These are phyloP conservation scores for Oophaga sylvatica DNA, from an alignment of 2,797 vertebrate genomes.

Conservation along the genomic window DNA sequence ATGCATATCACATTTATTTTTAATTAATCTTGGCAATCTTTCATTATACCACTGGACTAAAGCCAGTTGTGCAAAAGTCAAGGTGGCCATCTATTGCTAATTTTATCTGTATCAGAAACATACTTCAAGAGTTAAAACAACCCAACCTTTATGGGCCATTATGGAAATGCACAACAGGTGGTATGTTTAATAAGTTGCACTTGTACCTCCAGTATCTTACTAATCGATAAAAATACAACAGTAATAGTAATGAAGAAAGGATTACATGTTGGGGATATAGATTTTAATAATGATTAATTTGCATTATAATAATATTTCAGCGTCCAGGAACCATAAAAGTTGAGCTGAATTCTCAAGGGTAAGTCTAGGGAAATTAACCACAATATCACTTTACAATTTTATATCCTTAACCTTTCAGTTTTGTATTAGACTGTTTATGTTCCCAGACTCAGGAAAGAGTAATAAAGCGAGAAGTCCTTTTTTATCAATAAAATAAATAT, in stretches of 20 bases:
- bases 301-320: slow-evolving; percentile 42
- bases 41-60: slow-evolving; percentile 1
- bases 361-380: slow-evolving; percentile 30
- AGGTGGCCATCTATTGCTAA: slow-evolving; percentile 2
- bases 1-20: slow-evolving; percentile 33
- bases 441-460: slow-evolving; percentile 25
- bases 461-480: slow-evolving; percentile 14
- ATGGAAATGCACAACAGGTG: neutral
- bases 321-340: slow-evolving; percentile 41
- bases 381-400: slow-evolving; percentile 42
- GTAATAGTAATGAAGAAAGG: neutral
- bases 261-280: slow-evolving; percentile 1
- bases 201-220: neutral
- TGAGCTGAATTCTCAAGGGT: slow-evolving; percentile 40
- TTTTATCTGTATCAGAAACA: neutral
- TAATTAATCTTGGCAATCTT: slow-evolving; percentile 23
- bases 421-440: slow-evolving; percentile 38
- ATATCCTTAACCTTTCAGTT: slow-evolving; percentile 46
- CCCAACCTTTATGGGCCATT: neutral
- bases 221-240: neutral
- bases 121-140: neutral
- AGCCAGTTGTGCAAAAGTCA: slow-evolving; percentile 8
- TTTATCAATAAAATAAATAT: slow-evolving; percentile 50
- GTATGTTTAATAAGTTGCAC: neutral
- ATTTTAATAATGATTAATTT: slow-evolving; percentile 46